These are phyloP conservation scores for Hystrix cristata DNA, from an alignment of 2,113 vertebrate species.

Conservation along the genomic window DNA sequence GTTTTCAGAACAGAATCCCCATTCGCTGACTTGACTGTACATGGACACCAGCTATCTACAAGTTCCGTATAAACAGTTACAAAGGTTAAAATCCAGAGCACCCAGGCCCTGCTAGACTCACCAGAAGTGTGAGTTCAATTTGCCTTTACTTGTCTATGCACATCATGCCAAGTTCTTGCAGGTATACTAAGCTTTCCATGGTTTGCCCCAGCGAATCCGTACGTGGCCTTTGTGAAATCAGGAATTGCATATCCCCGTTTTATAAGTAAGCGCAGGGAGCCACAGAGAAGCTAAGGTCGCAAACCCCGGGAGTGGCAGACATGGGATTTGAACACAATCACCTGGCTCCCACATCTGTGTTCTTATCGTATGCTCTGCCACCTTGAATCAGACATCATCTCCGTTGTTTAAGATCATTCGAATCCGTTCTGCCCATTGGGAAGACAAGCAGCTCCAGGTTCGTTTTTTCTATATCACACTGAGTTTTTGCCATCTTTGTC, in stretches of 20 bases:
- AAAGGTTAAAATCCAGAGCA: not conserved
- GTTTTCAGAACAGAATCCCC: not conserved
- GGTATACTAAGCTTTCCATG: not conserved
- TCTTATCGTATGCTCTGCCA: not conserved
- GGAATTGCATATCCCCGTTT: not conserved
- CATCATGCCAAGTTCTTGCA: not conserved
- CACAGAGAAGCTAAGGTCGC: not conserved
- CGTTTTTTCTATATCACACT: not conserved
- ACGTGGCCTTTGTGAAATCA: not conserved
- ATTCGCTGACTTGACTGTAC: not conserved
- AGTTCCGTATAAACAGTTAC: not conserved
- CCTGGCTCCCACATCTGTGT: not conserved
- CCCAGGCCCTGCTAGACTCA: not conserved
- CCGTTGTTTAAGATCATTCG: not conserved
- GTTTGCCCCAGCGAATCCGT: not conserved
- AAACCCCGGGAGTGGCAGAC: not conserved
- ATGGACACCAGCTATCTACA: not conserved
- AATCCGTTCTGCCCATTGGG: no score
- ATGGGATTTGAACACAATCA: not conserved
- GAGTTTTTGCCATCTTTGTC: not conserved
- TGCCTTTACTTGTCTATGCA: not conserved
- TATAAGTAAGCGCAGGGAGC: not conserved
- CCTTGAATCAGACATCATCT: not conserved
- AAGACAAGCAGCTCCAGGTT: not conserved
- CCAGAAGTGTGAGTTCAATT: not conserved